Evolutionary conservation across 2,797 vertebrate genomes (phyloP).

Genomic region (Gymnothorax reevesii): DNA sequence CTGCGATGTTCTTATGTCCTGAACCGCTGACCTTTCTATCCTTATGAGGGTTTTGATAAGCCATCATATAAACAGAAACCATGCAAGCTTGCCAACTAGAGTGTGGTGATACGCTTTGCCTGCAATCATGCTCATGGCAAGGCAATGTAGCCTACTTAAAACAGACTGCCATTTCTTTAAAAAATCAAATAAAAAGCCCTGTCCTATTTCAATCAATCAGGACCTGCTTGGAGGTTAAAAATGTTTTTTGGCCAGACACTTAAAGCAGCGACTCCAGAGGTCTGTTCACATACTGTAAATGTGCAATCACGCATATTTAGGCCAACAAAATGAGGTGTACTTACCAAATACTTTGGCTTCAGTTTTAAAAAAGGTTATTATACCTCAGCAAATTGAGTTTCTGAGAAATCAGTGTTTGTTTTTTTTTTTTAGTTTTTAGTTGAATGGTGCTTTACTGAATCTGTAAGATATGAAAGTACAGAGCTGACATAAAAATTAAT

Average conservation of each 20-base stretch:
- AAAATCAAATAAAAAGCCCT: slow-evolving; percentile 81
- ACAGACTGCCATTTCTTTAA: slow-evolving; percentile 78
- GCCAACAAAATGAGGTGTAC: too few species aligned
- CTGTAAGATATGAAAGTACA: too few species aligned
- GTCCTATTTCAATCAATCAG: slow-evolving; percentile 79
- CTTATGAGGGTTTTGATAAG: background rate
- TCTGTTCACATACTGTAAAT: background rate
- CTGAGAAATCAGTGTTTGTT: too few species aligned
- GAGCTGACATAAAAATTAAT: too few species aligned
- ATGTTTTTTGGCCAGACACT: slow-evolving; percentile 41
- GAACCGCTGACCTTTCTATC: background rate
- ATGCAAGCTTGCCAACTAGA: background rate
- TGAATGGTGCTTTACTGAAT: too few species aligned
- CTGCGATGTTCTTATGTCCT: background rate
- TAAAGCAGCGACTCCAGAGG: background rate
- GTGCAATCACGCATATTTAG: too few species aligned
- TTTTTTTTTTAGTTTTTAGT: too few species aligned
- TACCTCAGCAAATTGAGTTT: too few species aligned
- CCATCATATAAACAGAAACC: background rate
- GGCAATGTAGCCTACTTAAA: slow-evolving; percentile 65
- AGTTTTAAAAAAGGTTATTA: too few species aligned
- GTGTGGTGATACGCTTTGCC: slow-evolving; percentile 58
- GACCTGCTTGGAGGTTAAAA: slow-evolving; percentile 72
- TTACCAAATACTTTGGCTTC: too few species aligned
- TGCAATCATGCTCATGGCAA: slow-evolving; percentile 74